phyloP scores from a whole-genome alignment of 2,113 vertebrate genomes.

The Limanda limanda region DNA sequence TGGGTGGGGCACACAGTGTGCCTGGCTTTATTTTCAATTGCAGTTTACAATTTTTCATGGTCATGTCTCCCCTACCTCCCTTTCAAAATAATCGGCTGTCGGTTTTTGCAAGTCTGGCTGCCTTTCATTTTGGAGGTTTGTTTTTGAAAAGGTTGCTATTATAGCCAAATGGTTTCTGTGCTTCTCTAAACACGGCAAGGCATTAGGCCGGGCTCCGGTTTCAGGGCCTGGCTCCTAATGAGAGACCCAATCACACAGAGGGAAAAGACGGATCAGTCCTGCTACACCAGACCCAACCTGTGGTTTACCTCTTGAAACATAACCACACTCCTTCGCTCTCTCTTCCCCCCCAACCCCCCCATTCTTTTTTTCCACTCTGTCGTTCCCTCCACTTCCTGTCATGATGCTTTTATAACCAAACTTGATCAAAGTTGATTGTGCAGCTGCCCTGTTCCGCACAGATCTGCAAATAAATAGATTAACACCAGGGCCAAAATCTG shows the following conservation, averaged over 20 bases:
- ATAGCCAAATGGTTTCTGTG: constrained; percentile 81
- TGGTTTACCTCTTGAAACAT: constrained; percentile 81
- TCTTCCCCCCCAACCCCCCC: constrained; percentile 36
- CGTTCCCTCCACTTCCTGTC: constrained; percentile 62
- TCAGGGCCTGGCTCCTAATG: constrained; percentile 81
- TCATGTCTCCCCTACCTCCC: constrained; percentile 67
- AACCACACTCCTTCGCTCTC: constrained; percentile 61
- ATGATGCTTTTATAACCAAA: constrained; percentile 57
- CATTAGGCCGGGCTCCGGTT: constrained; percentile 83
- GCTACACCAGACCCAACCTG: constrained; percentile 78
- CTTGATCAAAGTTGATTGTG: constrained; percentile 73
- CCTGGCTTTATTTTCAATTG: constrained; percentile 78
- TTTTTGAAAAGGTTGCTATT: constrained; percentile 83
- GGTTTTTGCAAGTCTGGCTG: constrained; percentile 69
- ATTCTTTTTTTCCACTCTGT: constrained; percentile 38
- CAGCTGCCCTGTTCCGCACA: constrained; percentile 65
- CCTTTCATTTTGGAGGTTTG: constrained; percentile 80
- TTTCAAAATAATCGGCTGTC: constrained; percentile 77
- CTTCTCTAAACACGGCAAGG: constrained; percentile 83
- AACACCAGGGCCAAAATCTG: constrained; percentile 54
- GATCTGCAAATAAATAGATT: constrained; percentile 75
- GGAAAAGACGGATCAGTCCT: constrained; percentile 80
- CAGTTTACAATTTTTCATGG: constrained; percentile 81
- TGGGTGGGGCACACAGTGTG: constrained; percentile 46
- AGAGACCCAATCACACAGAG: constrained; percentile 81